Evolutionary conservation across 2,113 vertebrate genomes (phyloP).

Genomic region (Phalacrocorax aristotelis): DNA sequence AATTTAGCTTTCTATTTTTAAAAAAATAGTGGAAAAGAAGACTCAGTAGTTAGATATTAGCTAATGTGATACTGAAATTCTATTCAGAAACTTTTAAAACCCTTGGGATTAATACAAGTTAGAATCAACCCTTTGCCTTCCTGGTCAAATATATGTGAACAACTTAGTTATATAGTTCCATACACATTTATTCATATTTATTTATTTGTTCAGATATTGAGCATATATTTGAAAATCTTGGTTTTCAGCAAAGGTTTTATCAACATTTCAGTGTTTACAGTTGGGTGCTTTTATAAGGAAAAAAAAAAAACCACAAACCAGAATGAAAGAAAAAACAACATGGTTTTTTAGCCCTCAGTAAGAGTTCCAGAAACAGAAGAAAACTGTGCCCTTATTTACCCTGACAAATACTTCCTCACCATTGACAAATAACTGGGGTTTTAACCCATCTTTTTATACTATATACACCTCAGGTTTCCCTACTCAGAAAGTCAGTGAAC

Average conservation of each 20-base stretch:
- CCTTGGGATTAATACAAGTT: neutral
- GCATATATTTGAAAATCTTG: neutral
- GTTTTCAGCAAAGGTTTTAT: neutral
- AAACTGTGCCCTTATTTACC: neutral
- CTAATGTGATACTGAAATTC: neutral
- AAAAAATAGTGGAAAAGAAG: neutral
- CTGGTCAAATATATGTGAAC: neutral
- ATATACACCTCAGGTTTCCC: neutral
- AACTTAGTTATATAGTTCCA: neutral
- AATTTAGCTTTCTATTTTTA: neutral
- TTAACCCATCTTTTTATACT: neutral
- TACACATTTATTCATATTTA: neutral
- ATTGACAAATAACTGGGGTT: neutral
- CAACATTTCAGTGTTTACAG: neutral
- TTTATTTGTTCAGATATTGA: neutral
- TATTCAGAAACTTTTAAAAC: neutral
- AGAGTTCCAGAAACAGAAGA: neutral
- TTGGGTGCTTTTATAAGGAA: neutral
- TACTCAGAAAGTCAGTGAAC: neutral
- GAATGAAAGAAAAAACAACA: neutral
- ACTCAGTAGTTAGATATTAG: neutral
- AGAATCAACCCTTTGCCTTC: neutral
- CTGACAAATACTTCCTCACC: neutral
- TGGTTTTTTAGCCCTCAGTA: neutral
- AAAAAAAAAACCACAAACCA: too few relatives aligned